Evolutionary conservation across 92 coral and sea anemone species (phyloP).

Genomic region (Epizoanthus fatuus): DNA sequence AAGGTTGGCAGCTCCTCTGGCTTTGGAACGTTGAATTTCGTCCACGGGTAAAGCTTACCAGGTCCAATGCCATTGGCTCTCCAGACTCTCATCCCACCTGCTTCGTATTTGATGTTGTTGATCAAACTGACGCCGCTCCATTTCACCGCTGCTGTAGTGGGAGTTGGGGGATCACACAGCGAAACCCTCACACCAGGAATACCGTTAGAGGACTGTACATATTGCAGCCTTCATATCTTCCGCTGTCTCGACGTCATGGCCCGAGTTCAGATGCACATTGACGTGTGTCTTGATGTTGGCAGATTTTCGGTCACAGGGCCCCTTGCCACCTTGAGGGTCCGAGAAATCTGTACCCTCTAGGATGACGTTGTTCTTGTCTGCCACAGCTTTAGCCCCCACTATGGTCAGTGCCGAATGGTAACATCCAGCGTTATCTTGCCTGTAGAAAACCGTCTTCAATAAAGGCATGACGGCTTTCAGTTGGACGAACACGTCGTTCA

Average conservation of each 20-base stretch:
- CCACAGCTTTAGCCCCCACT: constrained; percentile 13
- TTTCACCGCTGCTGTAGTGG: constrained; percentile 6
- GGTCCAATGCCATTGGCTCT: constrained; percentile 31
- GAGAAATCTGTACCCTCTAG: constrained; percentile 17
- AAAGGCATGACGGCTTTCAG: constrained; percentile 26
- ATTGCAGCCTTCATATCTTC: constrained; percentile 26
- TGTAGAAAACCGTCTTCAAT: constrained; percentile 5
- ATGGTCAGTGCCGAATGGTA: constrained; percentile 27
- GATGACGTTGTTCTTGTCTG: constrained; percentile 10
- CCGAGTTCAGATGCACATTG: constrained; percentile 24
- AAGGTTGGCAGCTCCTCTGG: constrained; percentile 23
- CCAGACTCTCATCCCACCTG: constrained; percentile 31
- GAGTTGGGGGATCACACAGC: constrained; percentile 29
- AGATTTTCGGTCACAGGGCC: constrained; percentile 27
- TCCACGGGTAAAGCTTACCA: constrained; percentile 33
- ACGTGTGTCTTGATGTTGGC: constrained; percentile 29
- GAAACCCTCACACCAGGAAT: constrained; percentile 23
- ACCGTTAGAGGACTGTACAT: constrained; percentile 18
- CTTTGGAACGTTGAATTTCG: constrained; percentile 21
- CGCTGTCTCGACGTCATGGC: constrained; percentile 26
- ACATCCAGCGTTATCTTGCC: constrained; percentile 32
- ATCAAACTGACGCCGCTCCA: constrained; percentile 24
- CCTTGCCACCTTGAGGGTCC: constrained; percentile 46
- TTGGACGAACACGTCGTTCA: constrained; percentile 22
- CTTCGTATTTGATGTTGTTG: constrained; percentile 22